Base-by-base conservation (phyloP, 53 echinoderm and acorn worm genomes). In the Echinarachnius parma region DNA sequence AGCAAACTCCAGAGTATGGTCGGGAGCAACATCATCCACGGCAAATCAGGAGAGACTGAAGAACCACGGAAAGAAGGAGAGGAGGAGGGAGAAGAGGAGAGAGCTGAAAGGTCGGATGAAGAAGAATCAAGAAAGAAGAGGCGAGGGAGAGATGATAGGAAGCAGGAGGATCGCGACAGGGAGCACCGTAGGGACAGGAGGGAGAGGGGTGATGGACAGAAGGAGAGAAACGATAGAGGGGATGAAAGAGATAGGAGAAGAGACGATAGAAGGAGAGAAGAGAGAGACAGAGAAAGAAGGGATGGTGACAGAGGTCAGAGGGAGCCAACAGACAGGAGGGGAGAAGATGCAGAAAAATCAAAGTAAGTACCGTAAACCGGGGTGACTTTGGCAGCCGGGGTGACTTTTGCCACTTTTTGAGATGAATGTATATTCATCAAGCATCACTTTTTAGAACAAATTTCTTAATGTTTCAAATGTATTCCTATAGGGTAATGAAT, bases 21-120 rank as follows among this genome's bases (percentile, higher is more conserved):
- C 10, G 89, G 89, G 4, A 89, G 84, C 44, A 89, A 84, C 30
- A 84, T 89, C 54, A 89, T 79, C 54, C 70, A 69, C 34, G 70
- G 70, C 23, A 87, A 62, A 46, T 42, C 21, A 60, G 60, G 36
- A 78, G 80, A 59, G 66, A 60, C 13, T 35, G 68, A 49, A 77
- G 59, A 30, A 65, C 46, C 16, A 31, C 62, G 18, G 45, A 68
- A 32, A 39, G 56, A 31, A 60, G 28, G 28, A 57, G 35, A 36
- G 34, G 36, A 37, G 52, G 64, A 9, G 80, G 42, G 61, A 34
- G 53, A 56, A 68, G n/a, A n/a, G n/a, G 54, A 30, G 4, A n/a
- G 54, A 15, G 28, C 15, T 22, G 34, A 21, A 20, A 49, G 11
- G 21, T 66, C 47, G 22, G 52, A 21, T 24, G 61, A 31, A 14